These are phyloP conservation scores for Corydoras sp. DNA, from an alignment of 2,113 vertebrate genomes.

Conservation along the genomic window DNA sequence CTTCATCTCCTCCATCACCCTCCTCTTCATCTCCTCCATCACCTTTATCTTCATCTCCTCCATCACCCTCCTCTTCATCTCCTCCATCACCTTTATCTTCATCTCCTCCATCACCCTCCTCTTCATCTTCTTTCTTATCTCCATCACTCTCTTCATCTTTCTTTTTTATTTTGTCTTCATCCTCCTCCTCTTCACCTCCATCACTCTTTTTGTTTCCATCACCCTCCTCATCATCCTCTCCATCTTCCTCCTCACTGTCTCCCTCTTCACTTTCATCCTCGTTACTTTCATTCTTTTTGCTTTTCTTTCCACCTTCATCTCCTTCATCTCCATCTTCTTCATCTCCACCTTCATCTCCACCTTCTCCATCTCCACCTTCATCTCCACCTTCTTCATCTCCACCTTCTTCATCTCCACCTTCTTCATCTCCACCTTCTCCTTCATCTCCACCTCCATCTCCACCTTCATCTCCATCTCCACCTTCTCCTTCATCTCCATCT, in stretches of 20 bases:
- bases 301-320: background rate
- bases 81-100: background rate
- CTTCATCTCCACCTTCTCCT: background rate
- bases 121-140: background rate
- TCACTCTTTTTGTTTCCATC: background rate
- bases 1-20: background rate
- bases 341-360: constrained; percentile 13
- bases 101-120: background rate
- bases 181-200: background rate
- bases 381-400: background rate
- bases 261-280: background rate
- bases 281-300: background rate
- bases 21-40: background rate
- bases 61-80: background rate
- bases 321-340: background rate
- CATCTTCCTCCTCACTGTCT: background rate
- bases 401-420: background rate
- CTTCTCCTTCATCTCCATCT: background rate
- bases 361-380: background rate
- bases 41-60: background rate
- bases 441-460: background rate
- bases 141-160: background rate
- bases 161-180: background rate
- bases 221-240: background rate
- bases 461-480: background rate